Evolutionary conservation across 2,888 invertebrate species (phyloP), one percentile per base, ranked within the genome.

Genomic region (Megaustenia siamemsis): DNA sequence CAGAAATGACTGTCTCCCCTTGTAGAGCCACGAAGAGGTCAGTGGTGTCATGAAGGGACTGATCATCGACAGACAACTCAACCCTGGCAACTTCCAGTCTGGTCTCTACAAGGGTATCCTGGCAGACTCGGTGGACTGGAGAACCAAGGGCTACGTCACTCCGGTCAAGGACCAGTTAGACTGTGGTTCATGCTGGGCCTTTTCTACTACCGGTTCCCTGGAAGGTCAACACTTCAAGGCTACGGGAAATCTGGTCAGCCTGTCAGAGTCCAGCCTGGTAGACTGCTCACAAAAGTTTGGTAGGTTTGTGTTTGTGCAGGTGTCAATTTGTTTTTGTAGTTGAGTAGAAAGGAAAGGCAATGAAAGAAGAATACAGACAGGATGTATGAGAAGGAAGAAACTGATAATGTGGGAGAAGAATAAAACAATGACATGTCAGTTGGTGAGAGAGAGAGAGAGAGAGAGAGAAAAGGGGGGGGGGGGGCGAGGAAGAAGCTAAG

Each of bases 171-270:
- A 93, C 86, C 93, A 93, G 90, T 83, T 95, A 87, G 95, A 96
- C 12, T 98, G 98, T 90, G 98, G 97, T 0, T 97, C 97, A 0
- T 98, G 98, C 92, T 98, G 98, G 94, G 98, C 98, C 0, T 97
- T 97, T 92, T 97, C 97, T 60, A 76, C 92, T 32, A 98, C 98
- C 77, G 98, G 94, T 2, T 90, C 94, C 1, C 89, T 94, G 49
- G 94, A 94, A 87, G 94, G 94, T 12, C 93, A 93, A 85, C 91
- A 91, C 66, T 92, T 91, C 87, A 89, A 92, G 69, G 91, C 95
- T 85, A 96, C 96, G 1, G 82, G 82, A 0, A 95, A 95, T 86
- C 94, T 97, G 90, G 94, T 96, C 24, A 93, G 93, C 56, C 89
- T 93, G 71, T 92, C 92, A 32, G 94, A 94, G 88, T 94, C 94